Percentiles rank a stretch among this genome's conserved stretches.
phyloP scores from a whole-genome alignment of 2,113 vertebrate genomes.

The Osmerus mordax region DNA sequence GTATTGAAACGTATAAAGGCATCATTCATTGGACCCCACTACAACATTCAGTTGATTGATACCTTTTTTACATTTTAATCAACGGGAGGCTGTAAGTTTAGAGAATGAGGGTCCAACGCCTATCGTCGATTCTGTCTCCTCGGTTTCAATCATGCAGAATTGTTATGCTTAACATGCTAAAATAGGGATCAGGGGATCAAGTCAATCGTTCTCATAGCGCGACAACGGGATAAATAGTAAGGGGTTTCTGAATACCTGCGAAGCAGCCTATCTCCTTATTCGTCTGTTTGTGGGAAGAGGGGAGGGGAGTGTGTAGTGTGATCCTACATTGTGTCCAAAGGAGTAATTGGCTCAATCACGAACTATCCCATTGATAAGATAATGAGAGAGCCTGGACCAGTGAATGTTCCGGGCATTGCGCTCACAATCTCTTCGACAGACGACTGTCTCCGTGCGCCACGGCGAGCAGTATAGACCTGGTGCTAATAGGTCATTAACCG shows the following conservation, averaged over 20 bases:
- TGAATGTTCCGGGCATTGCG: conserved; percentile 24
- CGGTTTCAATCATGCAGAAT: neutral
- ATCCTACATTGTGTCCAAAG: conserved; percentile 22
- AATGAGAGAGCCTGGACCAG: conserved; percentile 21
- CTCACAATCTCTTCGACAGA: conserved; percentile 47
- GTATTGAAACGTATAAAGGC: no score
- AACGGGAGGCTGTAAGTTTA: no score
- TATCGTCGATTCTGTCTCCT: neutral
- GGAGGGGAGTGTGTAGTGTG: conserved; percentile 7
- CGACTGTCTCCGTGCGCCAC: conserved; percentile 41
- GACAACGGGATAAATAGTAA: conserved; percentile 22
- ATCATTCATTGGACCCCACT: no score
- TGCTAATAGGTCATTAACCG: conserved; percentile 59
- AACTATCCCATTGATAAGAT: conserved; percentile 33
- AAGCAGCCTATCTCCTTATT: conserved; percentile 14
- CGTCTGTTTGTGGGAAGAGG: neutral
- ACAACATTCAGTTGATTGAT: no score
- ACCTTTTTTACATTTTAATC: no score
- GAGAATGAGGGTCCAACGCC: no score
- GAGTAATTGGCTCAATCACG: conserved; percentile 41
- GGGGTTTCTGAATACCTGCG: conserved; percentile 1
- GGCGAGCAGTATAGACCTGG: conserved; percentile 25
- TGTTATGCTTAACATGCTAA: conserved; percentile 6
- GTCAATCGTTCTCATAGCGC: conserved; percentile 9
- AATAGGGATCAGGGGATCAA: conserved; percentile 17